Percentiles rank a stretch among this genome's conserved stretches.
phyloP scores from a whole-genome alignment of 2,113 vertebrate species.

The Beaufortia kweichowensis region DNA sequence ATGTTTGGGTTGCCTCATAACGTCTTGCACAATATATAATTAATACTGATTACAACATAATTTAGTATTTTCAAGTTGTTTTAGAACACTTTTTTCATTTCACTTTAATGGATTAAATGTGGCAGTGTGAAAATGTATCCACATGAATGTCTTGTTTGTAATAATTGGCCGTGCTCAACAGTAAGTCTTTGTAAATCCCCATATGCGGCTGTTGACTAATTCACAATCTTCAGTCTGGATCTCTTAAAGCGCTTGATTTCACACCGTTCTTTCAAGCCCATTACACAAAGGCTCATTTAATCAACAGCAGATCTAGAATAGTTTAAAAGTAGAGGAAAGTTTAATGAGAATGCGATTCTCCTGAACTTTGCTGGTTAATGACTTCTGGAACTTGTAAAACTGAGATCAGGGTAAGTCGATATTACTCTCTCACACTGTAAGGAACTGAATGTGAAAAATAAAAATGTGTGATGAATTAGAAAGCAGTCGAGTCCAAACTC shows the following conservation, averaged over 20 bases:
- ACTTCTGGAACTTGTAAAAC: conserved; percentile 7
- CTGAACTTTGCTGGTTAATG: conserved; percentile 22
- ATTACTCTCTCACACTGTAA: background rate
- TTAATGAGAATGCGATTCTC: conserved; percentile 12
- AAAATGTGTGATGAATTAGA: background rate
- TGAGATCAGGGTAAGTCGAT: conserved; percentile 5
- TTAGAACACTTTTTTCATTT: too few species aligned
- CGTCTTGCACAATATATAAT: background rate
- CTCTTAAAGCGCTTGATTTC: conserved; percentile 21
- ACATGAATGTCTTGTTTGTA: background rate
- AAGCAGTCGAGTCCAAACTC: background rate
- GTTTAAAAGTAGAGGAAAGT: conserved; percentile 12
- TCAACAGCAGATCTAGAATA: conserved; percentile 20
- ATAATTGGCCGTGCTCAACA: conserved; percentile 40
- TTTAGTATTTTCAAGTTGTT: too few species aligned
- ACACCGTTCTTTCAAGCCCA: conserved; percentile 17
- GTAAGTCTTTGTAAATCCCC: background rate
- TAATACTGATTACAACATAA: too few species aligned
- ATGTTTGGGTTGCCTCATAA: background rate
- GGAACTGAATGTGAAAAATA: background rate
- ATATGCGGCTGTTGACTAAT: conserved; percentile 13
- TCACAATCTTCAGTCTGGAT: conserved; percentile 23
- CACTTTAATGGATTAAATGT: too few species aligned
- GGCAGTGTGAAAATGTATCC: too few species aligned
- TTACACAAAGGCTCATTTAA: conserved; percentile 32